Conservation (phyloP, 2,888 invertebrate species). For the Eristalinus sepulchralis region DNA sequence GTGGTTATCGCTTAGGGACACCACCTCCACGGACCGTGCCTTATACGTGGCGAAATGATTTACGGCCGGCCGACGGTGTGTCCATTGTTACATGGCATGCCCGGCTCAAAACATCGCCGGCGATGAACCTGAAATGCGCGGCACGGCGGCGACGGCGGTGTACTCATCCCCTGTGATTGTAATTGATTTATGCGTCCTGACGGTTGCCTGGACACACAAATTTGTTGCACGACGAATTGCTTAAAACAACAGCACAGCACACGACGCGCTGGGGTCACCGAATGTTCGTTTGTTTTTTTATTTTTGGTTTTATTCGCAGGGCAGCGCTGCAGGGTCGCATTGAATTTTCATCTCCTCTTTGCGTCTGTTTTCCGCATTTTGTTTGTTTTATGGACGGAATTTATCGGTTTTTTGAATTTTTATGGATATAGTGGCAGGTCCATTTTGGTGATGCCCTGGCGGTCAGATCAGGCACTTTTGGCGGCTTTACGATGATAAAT, state of each 20-base stretch:
- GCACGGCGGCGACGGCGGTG: neutral
- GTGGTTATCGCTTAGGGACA: conserved; percentile 2
- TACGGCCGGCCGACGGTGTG: conserved; percentile 14
- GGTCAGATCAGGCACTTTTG: neutral
- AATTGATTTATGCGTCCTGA: conserved; percentile 62
- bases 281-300: too few relatives aligned
- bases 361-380: neutral
- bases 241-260: conserved; percentile 47
- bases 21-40: neutral
- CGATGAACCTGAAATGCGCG: neutral
- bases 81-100: conserved; percentile 43
- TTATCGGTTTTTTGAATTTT: conserved; percentile 30
- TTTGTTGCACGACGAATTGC: conserved; percentile 66
- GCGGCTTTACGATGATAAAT: conserved; percentile 20
- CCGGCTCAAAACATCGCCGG: neutral
- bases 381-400: conserved; percentile 15
- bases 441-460: neutral
- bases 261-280: neutral
- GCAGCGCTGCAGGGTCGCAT: neutral
- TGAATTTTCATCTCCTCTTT: neutral
- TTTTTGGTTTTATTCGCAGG: neutral
- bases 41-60: conserved; percentile 52
- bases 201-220: conserved; percentile 52
- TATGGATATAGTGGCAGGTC: conserved; percentile 53
- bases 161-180: conserved; percentile 41